phyloP scores from a whole-genome alignment of 2,113 vertebrate genomes.

The Ictalurus furcatus region DNA sequence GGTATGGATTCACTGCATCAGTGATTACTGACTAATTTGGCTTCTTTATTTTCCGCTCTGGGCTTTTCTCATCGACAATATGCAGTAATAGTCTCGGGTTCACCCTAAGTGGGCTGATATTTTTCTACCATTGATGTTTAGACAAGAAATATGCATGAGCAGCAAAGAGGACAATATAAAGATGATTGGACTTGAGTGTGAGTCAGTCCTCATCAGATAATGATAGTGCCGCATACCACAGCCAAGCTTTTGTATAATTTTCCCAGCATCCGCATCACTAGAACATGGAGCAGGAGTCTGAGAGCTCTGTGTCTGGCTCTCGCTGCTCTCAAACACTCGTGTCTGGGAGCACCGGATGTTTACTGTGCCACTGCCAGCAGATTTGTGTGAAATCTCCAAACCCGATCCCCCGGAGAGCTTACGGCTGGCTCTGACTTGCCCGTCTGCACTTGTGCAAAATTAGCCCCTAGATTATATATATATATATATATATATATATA shows the following conservation, averaged over 20 bases:
- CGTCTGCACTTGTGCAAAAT: slow-evolving; percentile 19
- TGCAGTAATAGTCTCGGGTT: not conserved
- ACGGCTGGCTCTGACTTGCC: slow-evolving; percentile 24
- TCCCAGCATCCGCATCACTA: slow-evolving; percentile 19
- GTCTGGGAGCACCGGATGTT: slow-evolving; percentile 49
- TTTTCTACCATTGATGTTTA: not conserved
- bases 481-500: not conserved
- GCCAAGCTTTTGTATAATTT: slow-evolving; percentile 26
- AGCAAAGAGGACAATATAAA: not conserved
- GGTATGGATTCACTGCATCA: not conserved
- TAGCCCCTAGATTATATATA: not conserved
- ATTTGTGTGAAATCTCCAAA: slow-evolving; percentile 42
- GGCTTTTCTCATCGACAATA: not conserved
- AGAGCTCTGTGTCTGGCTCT: slow-evolving; percentile 22
- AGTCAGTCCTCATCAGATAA: slow-evolving; percentile 33
- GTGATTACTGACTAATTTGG: not conserved
- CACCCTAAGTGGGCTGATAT: not conserved
- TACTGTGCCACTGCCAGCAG: slow-evolving; percentile 39
- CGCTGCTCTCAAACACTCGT: slow-evolving; percentile 23
- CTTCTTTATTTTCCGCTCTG: not conserved
- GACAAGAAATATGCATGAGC: not conserved
- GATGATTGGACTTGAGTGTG: slow-evolving; percentile 30
- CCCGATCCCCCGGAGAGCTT: not conserved
- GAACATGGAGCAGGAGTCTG: slow-evolving; percentile 14
- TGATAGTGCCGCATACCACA: slow-evolving; percentile 1